These are phyloP conservation scores for Caenorhabditis sp. DNA, from an alignment of 2,888 invertebrate genomes.

Conservation along the genomic window DNA sequence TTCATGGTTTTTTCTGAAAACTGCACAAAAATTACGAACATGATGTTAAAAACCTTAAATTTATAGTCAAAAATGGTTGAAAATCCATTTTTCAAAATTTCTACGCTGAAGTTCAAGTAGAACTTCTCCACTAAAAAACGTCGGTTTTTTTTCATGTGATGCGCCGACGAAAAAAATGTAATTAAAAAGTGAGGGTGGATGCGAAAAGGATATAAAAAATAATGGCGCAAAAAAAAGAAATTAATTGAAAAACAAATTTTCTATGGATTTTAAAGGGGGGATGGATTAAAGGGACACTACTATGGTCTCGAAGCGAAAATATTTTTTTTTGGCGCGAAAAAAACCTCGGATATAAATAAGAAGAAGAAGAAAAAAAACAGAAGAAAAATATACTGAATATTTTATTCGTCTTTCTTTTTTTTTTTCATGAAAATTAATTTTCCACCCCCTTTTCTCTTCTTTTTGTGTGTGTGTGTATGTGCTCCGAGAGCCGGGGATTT, in stretches of 20 bases:
- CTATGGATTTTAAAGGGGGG: neutral
- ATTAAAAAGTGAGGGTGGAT: slow-evolving; percentile 37
- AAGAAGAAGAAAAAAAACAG: slow-evolving; percentile 1
- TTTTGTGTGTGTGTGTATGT: neutral
- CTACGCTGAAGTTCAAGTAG: no score
- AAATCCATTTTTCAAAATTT: no score
- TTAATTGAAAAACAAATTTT: neutral
- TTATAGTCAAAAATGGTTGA: no score
- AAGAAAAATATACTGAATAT: slow-evolving; percentile 20
- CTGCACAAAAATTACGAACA: no score
- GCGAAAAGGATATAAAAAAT: slow-evolving; percentile 17
- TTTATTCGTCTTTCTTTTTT: slow-evolving; percentile 8
- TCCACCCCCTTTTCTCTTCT: slow-evolving; percentile 1
- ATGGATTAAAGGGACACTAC: neutral
- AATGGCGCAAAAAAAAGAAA: neutral
- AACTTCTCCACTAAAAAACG: no score
- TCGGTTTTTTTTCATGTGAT: no score
- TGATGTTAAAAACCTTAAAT: no score
- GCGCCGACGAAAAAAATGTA: slow-evolving; percentile 16
- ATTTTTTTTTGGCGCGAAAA: no score
- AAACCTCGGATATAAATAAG: no score
- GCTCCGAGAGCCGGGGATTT: no score
- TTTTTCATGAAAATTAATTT: slow-evolving; percentile 4
- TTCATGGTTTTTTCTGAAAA: no score
- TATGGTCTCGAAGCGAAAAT: neutral